phyloP scores from a whole-genome alignment of 2,888 invertebrate genomes.

The Diplolepis rosae region DNA sequence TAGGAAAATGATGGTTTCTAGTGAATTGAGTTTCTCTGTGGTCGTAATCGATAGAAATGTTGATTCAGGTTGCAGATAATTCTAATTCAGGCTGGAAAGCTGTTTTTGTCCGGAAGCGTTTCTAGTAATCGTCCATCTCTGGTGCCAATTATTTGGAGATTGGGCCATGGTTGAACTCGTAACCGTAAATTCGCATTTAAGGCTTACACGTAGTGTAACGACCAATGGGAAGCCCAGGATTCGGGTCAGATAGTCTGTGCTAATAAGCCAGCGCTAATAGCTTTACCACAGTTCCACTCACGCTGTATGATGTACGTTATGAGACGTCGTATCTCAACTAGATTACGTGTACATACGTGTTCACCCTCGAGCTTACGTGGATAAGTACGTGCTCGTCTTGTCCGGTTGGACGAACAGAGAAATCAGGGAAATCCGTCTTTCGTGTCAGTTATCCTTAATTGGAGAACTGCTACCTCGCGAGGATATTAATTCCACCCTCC shows the following conservation, averaged over 20 bases:
- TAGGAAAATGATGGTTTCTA: too few relatives aligned
- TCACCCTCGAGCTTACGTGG: constrained; percentile 50
- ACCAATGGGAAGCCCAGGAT: constrained; percentile 51
- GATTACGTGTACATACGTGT: constrained; percentile 54
- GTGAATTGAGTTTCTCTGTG: not conserved
- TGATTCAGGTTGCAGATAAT: not conserved
- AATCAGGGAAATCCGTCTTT: constrained; percentile 3
- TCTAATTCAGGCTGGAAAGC: constrained; percentile 1
- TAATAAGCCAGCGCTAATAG: constrained; percentile 61
- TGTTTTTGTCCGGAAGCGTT: constrained; percentile 4
- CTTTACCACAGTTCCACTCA: constrained; percentile 54
- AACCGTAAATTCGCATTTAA: constrained; percentile 63
- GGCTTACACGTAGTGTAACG: constrained; percentile 50
- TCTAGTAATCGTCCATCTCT: constrained; percentile 49
- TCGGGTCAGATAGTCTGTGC: constrained; percentile 40
- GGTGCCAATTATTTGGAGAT: constrained; percentile 45
- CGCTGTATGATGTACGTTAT: constrained; percentile 49
- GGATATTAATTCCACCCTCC: not conserved
- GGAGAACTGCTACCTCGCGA: not conserved
- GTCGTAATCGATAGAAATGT: constrained; percentile 3
- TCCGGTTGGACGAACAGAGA: not conserved
- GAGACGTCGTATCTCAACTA: constrained; percentile 52
- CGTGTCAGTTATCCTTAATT: not conserved
- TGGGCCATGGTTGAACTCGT: constrained; percentile 39
- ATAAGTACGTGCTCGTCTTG: constrained; percentile 45